Percentiles rank a stretch among this genome's conserved stretches.
phyloP scores from a whole-genome alignment of 2,888 invertebrate species.

The Poecilobothrus nobilitatus region DNA sequence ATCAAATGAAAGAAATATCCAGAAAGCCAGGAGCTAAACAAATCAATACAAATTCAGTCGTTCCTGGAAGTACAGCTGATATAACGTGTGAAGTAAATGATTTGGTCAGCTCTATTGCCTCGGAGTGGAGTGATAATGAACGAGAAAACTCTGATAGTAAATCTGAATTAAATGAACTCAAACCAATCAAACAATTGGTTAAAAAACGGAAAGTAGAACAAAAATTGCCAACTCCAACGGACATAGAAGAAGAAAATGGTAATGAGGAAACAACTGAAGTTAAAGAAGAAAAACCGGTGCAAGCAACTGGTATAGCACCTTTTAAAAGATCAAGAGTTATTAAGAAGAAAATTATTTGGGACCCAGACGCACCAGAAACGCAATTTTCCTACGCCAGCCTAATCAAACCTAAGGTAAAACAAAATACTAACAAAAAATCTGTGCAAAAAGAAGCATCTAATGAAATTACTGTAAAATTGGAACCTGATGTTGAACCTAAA shows the following conservation, averaged over 20 bases:
- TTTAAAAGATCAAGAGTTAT: conserved; percentile 49
- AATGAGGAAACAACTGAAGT: conserved; percentile 13
- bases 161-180: conserved; percentile 13
- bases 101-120: conserved; percentile 35
- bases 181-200: neutral
- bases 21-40: neutral
- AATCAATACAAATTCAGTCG: conserved; percentile 19
- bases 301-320: conserved; percentile 26
- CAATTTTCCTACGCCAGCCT: conserved; percentile 43
- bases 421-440: neutral
- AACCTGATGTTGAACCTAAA: neutral
- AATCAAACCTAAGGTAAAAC: conserved; percentile 24
- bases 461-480: conserved; percentile 10
- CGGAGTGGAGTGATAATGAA: conserved; percentile 42
- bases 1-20: conserved; percentile 32
- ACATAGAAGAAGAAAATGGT: conserved; percentile 9
- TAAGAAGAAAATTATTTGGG: conserved; percentile 66
- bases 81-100: conserved; percentile 26
- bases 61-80: conserved; percentile 28
- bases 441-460: conserved; percentile 7
- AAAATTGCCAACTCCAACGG: conserved; percentile 8
- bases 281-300: conserved; percentile 17
- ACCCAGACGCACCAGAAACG: conserved; percentile 49
- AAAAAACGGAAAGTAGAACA: neutral
- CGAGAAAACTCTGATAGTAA: conserved; percentile 20